Conservation (phyloP, 2,113 vertebrate genomes). For the Dunckerocampus dactyliophorus region DNA sequence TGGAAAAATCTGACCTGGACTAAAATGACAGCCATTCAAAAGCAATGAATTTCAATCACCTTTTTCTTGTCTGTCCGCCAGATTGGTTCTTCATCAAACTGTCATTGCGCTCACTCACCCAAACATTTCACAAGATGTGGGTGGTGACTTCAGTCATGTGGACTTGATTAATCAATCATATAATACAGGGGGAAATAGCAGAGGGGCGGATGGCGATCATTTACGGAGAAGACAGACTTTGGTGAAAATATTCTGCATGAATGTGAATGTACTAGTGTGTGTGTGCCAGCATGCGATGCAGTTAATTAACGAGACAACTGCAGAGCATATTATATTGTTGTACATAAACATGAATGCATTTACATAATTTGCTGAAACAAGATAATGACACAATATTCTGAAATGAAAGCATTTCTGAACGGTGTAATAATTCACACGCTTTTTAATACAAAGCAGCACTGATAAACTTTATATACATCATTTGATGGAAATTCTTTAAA, state of each 20-base stretch:
- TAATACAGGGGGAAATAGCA: slow-evolving; percentile 38
- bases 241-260: neutral
- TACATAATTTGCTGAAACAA: neutral
- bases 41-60: slow-evolving; percentile 71
- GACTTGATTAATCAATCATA: slow-evolving; percentile 56
- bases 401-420: neutral
- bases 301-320: slow-evolving; percentile 1
- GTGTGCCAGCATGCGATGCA: neutral
- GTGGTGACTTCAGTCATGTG: slow-evolving; percentile 44
- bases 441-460: neutral
- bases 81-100: slow-evolving; percentile 58
- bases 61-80: slow-evolving; percentile 57
- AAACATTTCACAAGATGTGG: slow-evolving; percentile 54
- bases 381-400: neutral
- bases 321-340: neutral
- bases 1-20: slow-evolving; percentile 56
- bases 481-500: neutral
- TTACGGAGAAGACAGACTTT: neutral
- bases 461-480: no score
- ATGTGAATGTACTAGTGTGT: neutral
- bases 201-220: neutral
- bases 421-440: neutral
- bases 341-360: neutral
- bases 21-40: slow-evolving; percentile 64
- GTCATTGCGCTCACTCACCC: slow-evolving; percentile 28